These are phyloP conservation scores for Dasypus novemcinctus DNA, from an alignment of 2,113 vertebrate species.

Conservation along the genomic window DNA sequence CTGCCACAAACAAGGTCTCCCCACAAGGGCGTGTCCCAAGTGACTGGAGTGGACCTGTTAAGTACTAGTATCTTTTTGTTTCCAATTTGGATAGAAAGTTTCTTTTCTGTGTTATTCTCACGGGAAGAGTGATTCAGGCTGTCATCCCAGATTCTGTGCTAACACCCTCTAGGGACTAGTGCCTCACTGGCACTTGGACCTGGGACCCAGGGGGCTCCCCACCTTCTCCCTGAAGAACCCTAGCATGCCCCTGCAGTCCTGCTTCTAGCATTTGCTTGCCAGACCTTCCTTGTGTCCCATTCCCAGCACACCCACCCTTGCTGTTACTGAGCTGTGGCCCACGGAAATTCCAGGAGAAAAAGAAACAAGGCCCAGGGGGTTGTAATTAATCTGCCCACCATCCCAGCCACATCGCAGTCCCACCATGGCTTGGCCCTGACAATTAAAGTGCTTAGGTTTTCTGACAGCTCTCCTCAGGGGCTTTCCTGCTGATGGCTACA, in stretches of 20 bases:
- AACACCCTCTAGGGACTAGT: neutral
- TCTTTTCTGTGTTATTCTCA: neutral
- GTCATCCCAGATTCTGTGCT: neutral
- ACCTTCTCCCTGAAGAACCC: neutral
- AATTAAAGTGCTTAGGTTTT: neutral
- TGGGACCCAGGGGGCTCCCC: neutral
- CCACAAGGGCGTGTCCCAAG: neutral
- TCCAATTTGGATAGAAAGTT: neutral
- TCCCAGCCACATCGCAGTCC: neutral
- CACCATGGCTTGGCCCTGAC: neutral
- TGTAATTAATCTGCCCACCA: neutral
- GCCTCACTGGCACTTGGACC: neutral
- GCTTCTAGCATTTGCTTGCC: neutral
- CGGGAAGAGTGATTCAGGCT: neutral
- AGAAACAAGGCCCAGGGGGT: neutral
- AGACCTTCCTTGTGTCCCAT: neutral
- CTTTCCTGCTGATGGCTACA: too few species aligned
- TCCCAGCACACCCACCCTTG: neutral
- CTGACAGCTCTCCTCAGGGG: neutral
- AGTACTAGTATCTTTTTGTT: neutral
- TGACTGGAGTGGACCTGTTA: neutral
- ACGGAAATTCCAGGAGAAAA: neutral
- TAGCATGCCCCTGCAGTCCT: neutral
- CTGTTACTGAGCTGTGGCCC: neutral
- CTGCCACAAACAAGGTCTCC: neutral